Base-by-base conservation (phyloP, 1,140 invertebrate genomes). In the Hormaphis cornu region DNA sequence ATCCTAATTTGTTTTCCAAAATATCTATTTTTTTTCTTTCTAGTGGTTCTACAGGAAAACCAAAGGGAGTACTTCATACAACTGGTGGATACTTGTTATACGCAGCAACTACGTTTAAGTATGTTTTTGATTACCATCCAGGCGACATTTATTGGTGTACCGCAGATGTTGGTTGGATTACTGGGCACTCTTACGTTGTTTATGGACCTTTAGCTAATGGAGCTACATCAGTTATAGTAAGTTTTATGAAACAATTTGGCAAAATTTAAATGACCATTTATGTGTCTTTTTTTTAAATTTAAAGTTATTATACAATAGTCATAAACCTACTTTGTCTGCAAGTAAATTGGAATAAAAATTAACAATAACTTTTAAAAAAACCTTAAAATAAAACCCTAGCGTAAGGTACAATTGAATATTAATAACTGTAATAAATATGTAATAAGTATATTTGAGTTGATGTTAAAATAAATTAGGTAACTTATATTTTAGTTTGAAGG, bases 81-180 rank as follows among this genome's bases (percentile, higher is more conserved):
- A 91, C 88, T 0, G 95, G 85, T 0, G 96, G 96, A 7, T 98
- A 97, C 78, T 84, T 98, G 79, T 75, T 96, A 12, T 97, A 97
- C 76, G 88, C 89, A 5, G 86, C 89, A 0, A 89, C 90, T 1
- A 94, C 92, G 0, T 94, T 94, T 76, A 93, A 93, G 79, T 95
- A 95, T 75, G 91, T 93, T 3, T 99, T 98, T 78, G 94, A 98
- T 78, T 94, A 95, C 78, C 88, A 91, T 73, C 86, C 88, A 0
- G 84, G 84, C 40, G 96, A 98, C 77, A 82, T 97, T 54, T 98
- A 91, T 79, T 98, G 93, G 90, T 98, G 96, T 76, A 98, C 95
- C n/a, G 96, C 96, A n/a, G 96, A 99, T 77, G 87, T 98, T 69
- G 95, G 95, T 56, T 98, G 95, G 95, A 97, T 98, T 75, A 98